Evolutionary conservation across 2,113 vertebrate species (phyloP).

Genomic region (Rhipidura dahli): DNA sequence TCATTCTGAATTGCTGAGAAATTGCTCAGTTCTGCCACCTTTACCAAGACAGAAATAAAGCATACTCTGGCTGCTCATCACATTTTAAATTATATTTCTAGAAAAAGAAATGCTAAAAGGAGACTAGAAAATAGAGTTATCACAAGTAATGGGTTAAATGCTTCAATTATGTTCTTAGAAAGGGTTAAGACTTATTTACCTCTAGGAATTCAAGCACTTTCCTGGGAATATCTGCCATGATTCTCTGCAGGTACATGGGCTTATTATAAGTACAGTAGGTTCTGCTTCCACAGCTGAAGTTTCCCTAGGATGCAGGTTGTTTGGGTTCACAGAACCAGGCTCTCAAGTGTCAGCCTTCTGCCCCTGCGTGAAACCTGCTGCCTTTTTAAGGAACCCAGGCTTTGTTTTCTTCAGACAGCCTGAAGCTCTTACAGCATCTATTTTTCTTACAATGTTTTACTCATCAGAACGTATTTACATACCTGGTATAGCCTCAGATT

Average conservation of each 20-base stretch:
- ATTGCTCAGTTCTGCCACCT: neutral
- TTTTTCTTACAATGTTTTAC: neutral
- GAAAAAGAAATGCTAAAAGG: neutral
- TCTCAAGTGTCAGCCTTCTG: neutral
- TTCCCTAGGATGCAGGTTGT: neutral
- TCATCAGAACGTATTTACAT: neutral
- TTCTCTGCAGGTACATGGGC: neutral
- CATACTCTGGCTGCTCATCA: neutral
- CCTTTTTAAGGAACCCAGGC: neutral
- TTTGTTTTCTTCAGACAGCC: neutral
- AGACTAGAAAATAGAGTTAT: neutral
- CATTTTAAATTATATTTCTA: neutral
- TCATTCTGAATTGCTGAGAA: neutral
- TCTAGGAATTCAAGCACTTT: neutral
- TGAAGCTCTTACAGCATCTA: neutral
- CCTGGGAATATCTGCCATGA: neutral
- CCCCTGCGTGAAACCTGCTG: neutral
- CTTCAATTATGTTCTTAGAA: neutral
- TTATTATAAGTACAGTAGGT: neutral
- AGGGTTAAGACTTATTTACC: neutral
- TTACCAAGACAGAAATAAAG: neutral
- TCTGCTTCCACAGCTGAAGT: neutral
- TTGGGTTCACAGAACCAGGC: neutral
- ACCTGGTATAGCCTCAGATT: conserved; percentile 83
- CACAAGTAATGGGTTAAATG: neutral